Conservation (phyloP, 2,113 vertebrate genomes). For the Alexandromys fortis region DNA sequence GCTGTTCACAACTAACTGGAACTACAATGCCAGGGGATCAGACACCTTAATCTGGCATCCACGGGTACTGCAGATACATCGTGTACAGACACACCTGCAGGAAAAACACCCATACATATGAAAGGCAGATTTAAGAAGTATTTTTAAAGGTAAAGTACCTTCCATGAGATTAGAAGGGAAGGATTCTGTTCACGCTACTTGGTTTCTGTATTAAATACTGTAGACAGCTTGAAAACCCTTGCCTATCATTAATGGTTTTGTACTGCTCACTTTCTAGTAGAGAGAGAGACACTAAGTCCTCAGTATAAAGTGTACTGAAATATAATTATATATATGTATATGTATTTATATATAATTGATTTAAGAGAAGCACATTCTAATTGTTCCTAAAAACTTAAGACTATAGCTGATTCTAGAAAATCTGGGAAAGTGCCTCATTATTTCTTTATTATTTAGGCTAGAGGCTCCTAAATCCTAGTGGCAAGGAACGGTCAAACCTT, state of each 20-base stretch:
- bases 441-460: background rate
- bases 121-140: background rate
- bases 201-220: background rate
- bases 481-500: background rate
- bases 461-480: background rate
- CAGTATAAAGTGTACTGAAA: background rate
- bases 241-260: background rate
- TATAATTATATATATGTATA: background rate
- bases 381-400: background rate
- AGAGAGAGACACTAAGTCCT: background rate
- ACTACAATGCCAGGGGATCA: background rate
- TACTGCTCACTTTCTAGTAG: background rate
- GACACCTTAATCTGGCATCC: background rate
- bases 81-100: background rate
- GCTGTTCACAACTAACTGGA: background rate
- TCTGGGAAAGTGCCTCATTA: background rate
- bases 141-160: background rate
- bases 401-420: background rate
- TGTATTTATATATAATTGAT: background rate
- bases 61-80: background rate
- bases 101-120: background rate
- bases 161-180: background rate
- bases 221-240: background rate
- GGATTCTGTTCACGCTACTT: background rate
- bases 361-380: background rate